phyloP scores from a whole-genome alignment of 2,797 vertebrate genomes.

The Uromys caudimaculatus region DNA sequence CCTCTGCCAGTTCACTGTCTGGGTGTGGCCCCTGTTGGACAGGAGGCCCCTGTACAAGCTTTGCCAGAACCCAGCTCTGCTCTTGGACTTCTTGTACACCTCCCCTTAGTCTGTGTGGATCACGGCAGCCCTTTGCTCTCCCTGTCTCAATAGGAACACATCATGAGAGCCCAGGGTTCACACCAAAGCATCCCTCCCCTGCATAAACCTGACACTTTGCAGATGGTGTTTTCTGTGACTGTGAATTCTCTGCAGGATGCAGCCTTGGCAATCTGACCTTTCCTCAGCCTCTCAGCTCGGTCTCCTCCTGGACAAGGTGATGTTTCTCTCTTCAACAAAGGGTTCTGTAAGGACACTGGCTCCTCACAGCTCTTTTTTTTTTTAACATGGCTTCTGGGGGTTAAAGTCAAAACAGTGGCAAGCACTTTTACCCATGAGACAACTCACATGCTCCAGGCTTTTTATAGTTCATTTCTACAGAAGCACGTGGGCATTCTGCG shows the following conservation, averaged over 20 bases:
- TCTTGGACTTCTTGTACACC: accelerated
- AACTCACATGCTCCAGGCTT: neutral
- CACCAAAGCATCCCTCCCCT: neutral
- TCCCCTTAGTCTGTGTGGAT: neutral
- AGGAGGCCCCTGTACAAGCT: neutral
- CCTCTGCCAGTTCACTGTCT: neutral
- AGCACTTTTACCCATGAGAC: neutral
- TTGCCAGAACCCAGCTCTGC: neutral
- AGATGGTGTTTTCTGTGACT: neutral
- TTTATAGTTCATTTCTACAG: neutral
- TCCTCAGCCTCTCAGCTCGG: neutral
- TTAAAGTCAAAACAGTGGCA: neutral
- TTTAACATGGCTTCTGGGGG: neutral
- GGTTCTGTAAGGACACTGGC: accelerated
- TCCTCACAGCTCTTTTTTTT: neutral
- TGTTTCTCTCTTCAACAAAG: neutral
- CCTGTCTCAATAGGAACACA: neutral
- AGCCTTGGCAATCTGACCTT: neutral
- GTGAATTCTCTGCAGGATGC: neutral
- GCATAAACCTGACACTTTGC: neutral
- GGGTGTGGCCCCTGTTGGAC: neutral
- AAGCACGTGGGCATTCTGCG: neutral
- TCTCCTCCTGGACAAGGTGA: neutral
- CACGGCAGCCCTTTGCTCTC: no score
- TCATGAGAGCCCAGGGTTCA: neutral